Conservation (phyloP, 35 echinoderm and acorn worm species). For the Eucidaris tribuloides region DNA sequence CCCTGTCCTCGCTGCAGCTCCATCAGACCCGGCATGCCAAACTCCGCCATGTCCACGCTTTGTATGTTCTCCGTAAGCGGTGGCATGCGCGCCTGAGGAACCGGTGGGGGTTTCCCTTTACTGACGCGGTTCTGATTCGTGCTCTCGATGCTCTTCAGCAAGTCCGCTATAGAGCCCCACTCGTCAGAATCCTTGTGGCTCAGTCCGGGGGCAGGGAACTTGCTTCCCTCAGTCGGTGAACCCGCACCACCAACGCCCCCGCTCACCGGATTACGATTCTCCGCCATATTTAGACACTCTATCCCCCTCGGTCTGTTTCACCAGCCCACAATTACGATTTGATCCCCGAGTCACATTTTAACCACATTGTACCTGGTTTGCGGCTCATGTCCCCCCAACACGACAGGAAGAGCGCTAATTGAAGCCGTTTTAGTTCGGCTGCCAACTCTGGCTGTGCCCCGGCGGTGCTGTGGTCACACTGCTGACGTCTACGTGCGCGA, state of each 20-base stretch:
- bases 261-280: not conserved
- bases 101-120: not conserved
- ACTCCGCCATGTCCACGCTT: not conserved
- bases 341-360: not conserved
- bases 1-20: slow-evolving; percentile 57
- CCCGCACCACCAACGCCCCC: not conserved
- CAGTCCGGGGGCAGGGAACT: not conserved
- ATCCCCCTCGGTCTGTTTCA: too few relatives aligned
- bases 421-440: not conserved
- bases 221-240: not conserved
- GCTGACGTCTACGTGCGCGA: not conserved
- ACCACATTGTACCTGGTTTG: not conserved
- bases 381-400: not conserved
- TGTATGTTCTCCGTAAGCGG: slow-evolving; percentile 86
- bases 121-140: slow-evolving; percentile 32
- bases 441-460: not conserved
- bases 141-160: slow-evolving; percentile 84
- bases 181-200: slow-evolving; percentile 50
- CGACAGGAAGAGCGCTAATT: not conserved
- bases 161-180: slow-evolving; percentile 87
- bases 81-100: slow-evolving; percentile 39
- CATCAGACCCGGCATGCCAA: not conserved
- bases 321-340: not conserved
- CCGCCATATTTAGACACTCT: not conserved
- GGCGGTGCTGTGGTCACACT: not conserved